Evolutionary conservation across 2,888 invertebrate species (phyloP).

Genomic region (Anorthoa munda): DNA sequence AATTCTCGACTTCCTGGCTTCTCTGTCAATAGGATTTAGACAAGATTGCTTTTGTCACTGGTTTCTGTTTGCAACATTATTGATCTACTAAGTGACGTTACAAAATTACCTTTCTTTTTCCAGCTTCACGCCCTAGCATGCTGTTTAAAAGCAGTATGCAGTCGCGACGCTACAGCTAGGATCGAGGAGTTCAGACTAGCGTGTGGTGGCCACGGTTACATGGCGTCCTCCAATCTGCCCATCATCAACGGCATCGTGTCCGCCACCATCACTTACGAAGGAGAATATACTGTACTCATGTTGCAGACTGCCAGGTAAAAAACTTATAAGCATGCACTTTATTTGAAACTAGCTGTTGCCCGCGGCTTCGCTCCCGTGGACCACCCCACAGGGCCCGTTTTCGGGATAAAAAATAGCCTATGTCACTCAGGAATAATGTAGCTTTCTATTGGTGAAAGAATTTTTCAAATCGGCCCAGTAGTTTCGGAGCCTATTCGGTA

Average conservation of each 20-base stretch:
- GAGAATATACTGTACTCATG: constrained; percentile 97
- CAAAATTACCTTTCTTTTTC: constrained; percentile 1
- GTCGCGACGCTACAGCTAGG: constrained; percentile 93
- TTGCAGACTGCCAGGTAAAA: constrained; percentile 95
- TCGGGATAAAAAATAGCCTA: no score
- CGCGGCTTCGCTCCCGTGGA: no score
- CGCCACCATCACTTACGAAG: constrained; percentile 98
- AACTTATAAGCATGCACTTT: no score
- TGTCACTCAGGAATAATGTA: no score
- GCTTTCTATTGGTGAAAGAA: no score
- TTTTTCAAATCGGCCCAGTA: no score
- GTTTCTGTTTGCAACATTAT: background rate
- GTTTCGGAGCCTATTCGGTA: no score
- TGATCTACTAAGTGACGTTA: background rate
- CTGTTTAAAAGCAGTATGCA: constrained; percentile 96
- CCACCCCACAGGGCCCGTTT: no score
- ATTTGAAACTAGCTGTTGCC: no score
- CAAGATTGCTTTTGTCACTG: no score
- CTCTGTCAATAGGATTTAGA: background rate
- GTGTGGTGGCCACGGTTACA: constrained; percentile 98
- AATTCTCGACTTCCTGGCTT: background rate
- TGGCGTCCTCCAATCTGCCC: constrained; percentile 96
- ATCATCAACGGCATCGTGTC: constrained; percentile 95
- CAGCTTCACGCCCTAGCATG: constrained; percentile 97
- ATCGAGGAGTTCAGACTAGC: constrained; percentile 95